phyloP scores from a whole-genome alignment of 2,888 invertebrate genomes.

The Taenaris catops region DNA sequence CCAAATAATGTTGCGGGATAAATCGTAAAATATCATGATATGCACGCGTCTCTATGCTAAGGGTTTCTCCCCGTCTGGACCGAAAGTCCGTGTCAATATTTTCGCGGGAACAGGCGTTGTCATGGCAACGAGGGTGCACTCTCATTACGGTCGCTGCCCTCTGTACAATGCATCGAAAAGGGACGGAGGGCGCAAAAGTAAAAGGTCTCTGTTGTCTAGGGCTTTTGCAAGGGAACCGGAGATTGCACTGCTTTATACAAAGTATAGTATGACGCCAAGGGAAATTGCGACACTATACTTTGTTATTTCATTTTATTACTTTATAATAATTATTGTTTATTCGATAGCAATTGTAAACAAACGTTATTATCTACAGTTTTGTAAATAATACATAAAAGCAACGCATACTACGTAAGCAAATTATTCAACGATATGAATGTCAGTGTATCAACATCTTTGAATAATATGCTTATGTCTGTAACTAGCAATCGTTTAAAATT shows the following conservation, averaged over 20 bases:
- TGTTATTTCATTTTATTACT: no score
- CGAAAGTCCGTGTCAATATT: constrained; percentile 59
- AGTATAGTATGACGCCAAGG: constrained; percentile 17
- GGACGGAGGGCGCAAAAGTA: constrained; percentile 49
- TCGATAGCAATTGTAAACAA: no score
- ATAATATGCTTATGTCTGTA: no score
- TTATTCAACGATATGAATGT: no score
- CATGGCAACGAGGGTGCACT: constrained; percentile 65
- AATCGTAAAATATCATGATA: constrained; percentile 58
- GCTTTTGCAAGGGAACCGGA: constrained; percentile 49
- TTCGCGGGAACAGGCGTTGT: constrained; percentile 64
- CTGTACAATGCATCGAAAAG: constrained; percentile 52
- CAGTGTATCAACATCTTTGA: no score
- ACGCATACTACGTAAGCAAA: no score
- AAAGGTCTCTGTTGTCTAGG: constrained; percentile 53
- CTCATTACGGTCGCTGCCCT: constrained; percentile 60
- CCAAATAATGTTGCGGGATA: constrained; percentile 47
- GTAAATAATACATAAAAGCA: no score
- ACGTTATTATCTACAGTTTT: no score
- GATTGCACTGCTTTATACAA: constrained; percentile 27
- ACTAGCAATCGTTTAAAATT: no score
- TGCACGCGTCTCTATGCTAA: constrained; percentile 39
- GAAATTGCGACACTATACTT: constrained; percentile 4
- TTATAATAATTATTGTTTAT: no score
- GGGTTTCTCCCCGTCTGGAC: constrained; percentile 45